Base-by-base conservation (phyloP, 2,888 invertebrate species). In the Danaus chrysippus region DNA sequence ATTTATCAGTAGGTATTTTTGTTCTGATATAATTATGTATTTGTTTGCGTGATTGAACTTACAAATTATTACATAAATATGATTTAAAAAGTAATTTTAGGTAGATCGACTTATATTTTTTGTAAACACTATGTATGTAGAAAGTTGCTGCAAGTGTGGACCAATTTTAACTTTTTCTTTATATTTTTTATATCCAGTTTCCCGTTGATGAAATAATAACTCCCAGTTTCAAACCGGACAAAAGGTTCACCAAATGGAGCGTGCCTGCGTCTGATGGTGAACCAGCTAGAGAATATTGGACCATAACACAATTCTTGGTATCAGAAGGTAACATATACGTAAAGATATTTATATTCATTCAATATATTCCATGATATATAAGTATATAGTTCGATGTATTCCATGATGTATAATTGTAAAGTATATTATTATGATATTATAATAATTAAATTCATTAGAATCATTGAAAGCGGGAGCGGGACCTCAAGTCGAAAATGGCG, bases 241-340 rank as follows among this genome's bases (percentile, higher is more conserved):
- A 79, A 71, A 82, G 77, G 60, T 81, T 89, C 56, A 76, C 81
- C 44, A 85, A 81, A 66, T 91, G 91, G 91, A 72, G 70, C 2
- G 81, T 85, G 0, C 78, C 81, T 0, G 78, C 82, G 0, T 56
- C 70, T 0, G 79, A 78, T 1, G 83, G 82, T 0, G 88, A 88
- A 44, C 83, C 86, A 0, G 74, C 83, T 0, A 72, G 73, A 42
- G 84, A 85, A 11, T 91, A 82, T 73, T 88, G 88, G 89, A 84
- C 87, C 1, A 74, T 84, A n/a, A 84, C 86, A 0, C 86, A 86
- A 69, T 91, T 78, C 70, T 86, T 79, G 54, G 88, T 90, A 0
- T 87, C 91, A 9, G 85, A 85, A 77, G 90, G 91, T 89, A 76
- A 42, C 43, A 43, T 19, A 42, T 41, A 19, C 44, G 53, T 55